Evolutionary conservation across 2,113 vertebrate genomes (phyloP).

Genomic region (Prochilodus magdalenae): DNA sequence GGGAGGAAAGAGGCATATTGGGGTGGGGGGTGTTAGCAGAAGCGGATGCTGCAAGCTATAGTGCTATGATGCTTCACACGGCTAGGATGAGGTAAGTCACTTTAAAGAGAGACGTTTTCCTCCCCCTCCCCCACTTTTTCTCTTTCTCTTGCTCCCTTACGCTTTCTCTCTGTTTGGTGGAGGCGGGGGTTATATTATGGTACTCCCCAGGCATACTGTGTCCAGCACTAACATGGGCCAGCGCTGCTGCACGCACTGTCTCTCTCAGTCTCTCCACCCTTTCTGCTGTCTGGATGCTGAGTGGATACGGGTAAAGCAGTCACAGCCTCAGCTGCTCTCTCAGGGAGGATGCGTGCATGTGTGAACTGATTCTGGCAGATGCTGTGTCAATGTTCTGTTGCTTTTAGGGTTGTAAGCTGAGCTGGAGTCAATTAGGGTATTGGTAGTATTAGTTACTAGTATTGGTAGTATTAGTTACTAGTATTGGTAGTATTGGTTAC

Average conservation of each 20-base stretch:
- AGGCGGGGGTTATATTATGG: not conserved
- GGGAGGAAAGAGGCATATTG: not conserved
- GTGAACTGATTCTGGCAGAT: not conserved
- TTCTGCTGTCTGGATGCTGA: constrained; percentile 48
- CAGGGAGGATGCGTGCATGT: constrained; percentile 26
- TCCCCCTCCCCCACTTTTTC: constrained; percentile 22
- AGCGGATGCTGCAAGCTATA: constrained; percentile 69
- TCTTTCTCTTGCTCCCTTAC: not conserved
- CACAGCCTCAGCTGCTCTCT: constrained; percentile 27
- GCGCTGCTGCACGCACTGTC: constrained; percentile 31
- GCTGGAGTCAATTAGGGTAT: not conserved
- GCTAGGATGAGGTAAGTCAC: constrained; percentile 69
- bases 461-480: too few species aligned
- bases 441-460: too few species aligned
- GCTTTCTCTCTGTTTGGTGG: constrained; percentile 7
- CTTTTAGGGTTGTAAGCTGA: not conserved
- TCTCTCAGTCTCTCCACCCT: constrained; percentile 21
- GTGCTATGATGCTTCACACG: constrained; percentile 54
- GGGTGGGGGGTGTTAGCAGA: constrained; percentile 8
- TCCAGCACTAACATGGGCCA: constrained; percentile 47
- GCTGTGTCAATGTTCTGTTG: constrained; percentile 10
- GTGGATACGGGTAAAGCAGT: constrained; percentile 46
- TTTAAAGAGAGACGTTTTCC: not conserved
- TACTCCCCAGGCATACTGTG: constrained; percentile 36
- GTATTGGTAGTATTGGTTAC: too few species aligned